Evolutionary conservation across 92 coral and sea anemone species (phyloP).

Genomic region (Bergia sp.): DNA sequence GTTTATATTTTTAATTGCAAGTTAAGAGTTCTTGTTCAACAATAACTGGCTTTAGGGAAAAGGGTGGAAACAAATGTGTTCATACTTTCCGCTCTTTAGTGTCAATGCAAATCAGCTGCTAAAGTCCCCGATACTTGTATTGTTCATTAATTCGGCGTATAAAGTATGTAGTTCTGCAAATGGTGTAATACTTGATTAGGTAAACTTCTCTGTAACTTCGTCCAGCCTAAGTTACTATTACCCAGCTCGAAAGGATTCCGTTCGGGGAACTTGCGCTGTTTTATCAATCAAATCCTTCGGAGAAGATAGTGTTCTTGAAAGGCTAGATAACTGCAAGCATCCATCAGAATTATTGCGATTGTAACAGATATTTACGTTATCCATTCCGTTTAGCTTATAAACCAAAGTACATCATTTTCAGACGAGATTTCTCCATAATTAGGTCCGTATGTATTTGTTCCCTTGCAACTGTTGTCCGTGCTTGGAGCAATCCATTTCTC

Average conservation of each 20-base stretch:
- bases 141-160: background rate
- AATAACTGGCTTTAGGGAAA: background rate
- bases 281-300: background rate
- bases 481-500: background rate
- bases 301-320: background rate
- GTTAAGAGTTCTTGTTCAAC: background rate
- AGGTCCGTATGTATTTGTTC: background rate
- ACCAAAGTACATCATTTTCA: slow-evolving; percentile 14
- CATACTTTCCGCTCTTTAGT: too few relatives aligned
- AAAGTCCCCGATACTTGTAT: background rate
- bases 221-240: background rate
- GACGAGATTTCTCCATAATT: background rate
- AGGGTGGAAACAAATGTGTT: background rate
- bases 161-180: background rate
- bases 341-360: background rate
- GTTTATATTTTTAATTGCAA: background rate
- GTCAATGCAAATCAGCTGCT: background rate
- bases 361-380: background rate
- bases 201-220: background rate
- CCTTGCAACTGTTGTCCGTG: background rate
- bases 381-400: background rate
- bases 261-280: background rate
- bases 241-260: background rate
- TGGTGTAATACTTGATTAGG: background rate
- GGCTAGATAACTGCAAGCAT: background rate